Evolutionary conservation across 1,140 invertebrate species (phyloP), one percentile per base, ranked within the genome.

Genomic region (Drosophila biarmipes): DNA sequence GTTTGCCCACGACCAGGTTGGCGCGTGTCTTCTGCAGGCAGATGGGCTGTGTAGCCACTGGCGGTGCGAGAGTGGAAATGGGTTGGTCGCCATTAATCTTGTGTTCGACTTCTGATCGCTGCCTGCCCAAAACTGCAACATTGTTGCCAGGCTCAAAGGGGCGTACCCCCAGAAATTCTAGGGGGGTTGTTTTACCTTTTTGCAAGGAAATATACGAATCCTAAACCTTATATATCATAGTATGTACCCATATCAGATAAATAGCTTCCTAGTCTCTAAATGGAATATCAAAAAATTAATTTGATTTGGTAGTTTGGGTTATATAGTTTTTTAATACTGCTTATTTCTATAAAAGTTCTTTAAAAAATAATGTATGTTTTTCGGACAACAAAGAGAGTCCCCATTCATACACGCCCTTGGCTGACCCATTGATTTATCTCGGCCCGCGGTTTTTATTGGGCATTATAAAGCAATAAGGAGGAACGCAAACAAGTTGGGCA

Each of bases 11-110:
- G 67, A 93, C 92, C 91, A 93, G 57, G 80, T 92, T 93, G 91
- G 92, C 80, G 51, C 91, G 78, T 90, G 90, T 80, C 78, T 90
- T 91, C 49, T 92, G 92, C 68, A 94, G 64, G 72, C 93, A 94
- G 59, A 94, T 92, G 21, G 93, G 93, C 67, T 94, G 93, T 12
- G 93, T 92, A 52, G 93, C 93, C 49, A 94, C 93, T 93, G 71
- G 24, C 61, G 42, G 38, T 48, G 48, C 19, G 34, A 53, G 29
- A 74, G 2, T 29, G 35, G 42, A 35, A 62, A 29, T 8, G 51
- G 56, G 52, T 46, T 38, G n/a, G 37, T 21, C 40, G 24, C 15
- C 31, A 62, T 21, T 43, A 74, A 75, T 52, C 51, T 66, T 48
- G 7, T 14, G 17, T 48, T 46, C 51, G 72, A 52, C 27, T 59